phyloP scores from a whole-genome alignment of 2,113 vertebrate genomes.

The Dipodomys spectabilis region DNA sequence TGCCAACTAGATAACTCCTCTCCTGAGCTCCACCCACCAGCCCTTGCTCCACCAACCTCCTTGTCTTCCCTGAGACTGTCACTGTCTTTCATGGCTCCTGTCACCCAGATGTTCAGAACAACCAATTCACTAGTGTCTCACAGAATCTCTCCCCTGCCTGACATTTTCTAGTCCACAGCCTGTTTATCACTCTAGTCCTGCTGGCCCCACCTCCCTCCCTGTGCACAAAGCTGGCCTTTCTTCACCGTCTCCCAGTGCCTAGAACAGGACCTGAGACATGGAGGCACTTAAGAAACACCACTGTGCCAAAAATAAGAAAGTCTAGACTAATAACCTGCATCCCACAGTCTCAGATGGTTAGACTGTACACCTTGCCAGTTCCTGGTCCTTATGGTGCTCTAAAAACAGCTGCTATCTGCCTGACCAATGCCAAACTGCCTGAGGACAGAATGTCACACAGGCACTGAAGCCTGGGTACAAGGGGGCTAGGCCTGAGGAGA shows the following conservation, averaged over 20 bases:
- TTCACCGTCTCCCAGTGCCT: background rate
- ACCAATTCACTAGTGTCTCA: background rate
- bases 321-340: background rate
- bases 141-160: background rate
- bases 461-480: background rate
- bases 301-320: background rate
- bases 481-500: background rate
- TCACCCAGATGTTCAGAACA: background rate
- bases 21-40: background rate
- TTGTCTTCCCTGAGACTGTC: background rate
- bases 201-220: background rate
- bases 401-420: background rate
- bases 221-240: background rate
- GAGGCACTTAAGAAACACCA: background rate
- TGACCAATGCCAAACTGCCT: background rate
- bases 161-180: background rate
- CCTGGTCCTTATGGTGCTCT: background rate
- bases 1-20: background rate
- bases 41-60: background rate
- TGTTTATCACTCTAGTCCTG: background rate
- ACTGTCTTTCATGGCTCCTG: background rate
- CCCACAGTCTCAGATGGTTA: background rate
- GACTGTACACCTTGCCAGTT: background rate
- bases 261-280: background rate
- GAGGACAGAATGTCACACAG: background rate